phyloP scores from a whole-genome alignment of 2,797 vertebrate species.

The Helostoma temminkii region DNA sequence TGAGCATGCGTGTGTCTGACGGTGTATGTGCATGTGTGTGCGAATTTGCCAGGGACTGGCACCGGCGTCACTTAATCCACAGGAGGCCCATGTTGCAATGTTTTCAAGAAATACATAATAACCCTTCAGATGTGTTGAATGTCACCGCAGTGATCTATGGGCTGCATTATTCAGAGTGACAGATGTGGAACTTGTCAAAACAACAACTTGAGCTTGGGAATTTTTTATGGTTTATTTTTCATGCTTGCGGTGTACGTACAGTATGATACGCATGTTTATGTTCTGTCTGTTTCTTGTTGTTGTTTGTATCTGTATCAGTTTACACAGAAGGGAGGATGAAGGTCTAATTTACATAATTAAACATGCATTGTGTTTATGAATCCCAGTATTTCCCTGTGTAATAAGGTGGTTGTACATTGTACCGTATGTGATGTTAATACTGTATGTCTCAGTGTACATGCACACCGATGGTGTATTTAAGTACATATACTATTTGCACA shows the following conservation, averaged over 20 bases:
- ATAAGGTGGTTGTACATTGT: constrained; percentile 10
- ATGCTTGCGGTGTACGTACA: constrained; percentile 1
- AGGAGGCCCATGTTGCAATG: constrained; percentile 43
- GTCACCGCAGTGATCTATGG: constrained; percentile 65
- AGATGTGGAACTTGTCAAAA: constrained; percentile 70
- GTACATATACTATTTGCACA: neutral
- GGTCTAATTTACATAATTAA: constrained; percentile 65
- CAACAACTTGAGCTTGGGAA: constrained; percentile 38
- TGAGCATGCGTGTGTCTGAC: constrained; percentile 43
- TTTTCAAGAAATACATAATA: constrained; percentile 70
- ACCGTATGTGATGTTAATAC: constrained; percentile 14
- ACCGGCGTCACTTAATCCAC: constrained; percentile 32
- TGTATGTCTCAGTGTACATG: neutral
- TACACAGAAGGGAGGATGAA: constrained; percentile 27
- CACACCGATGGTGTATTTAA: neutral
- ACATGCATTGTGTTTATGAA: constrained; percentile 54
- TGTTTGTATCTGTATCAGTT: constrained; percentile 14
- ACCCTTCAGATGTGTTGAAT: constrained; percentile 69
- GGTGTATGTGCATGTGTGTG: constrained; percentile 30
- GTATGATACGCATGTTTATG: constrained; percentile 16
- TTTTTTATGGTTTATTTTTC: constrained; percentile 27
- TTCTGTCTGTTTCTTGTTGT: constrained; percentile 12
- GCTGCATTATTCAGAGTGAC: constrained; percentile 66
- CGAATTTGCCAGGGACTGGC: constrained; percentile 45
- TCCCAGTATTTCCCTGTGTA: constrained; percentile 16